Percentiles rank a stretch among this genome's conserved stretches.
These are phyloP conservation scores for Vultur gryphus DNA, from an alignment of 2,797 vertebrate genomes.

Conservation along the genomic window DNA sequence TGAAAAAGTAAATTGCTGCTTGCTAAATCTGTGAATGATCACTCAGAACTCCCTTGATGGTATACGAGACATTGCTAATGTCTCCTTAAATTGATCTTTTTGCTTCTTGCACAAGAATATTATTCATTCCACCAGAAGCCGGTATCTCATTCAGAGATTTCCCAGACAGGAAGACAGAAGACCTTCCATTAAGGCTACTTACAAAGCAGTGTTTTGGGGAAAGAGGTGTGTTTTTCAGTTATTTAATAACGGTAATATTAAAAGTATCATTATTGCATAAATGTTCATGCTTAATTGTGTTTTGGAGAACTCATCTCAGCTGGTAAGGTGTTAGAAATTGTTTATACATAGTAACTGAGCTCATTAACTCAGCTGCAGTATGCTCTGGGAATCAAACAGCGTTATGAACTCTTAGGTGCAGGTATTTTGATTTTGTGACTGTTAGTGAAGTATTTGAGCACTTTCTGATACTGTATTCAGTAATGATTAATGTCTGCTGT, in stretches of 20 bases:
- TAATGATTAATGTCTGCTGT: neutral
- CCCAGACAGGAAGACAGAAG: neutral
- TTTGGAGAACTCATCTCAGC: neutral
- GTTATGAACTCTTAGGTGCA: neutral
- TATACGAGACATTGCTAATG: neutral
- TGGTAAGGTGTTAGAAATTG: neutral
- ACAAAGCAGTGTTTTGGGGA: neutral
- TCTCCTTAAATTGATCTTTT: conserved; percentile 5
- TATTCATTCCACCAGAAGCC: neutral
- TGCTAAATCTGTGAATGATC: neutral
- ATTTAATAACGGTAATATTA: neutral
- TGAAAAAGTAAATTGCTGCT: neutral
- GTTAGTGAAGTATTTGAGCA: neutral
- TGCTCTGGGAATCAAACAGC: neutral
- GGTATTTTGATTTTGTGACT: neutral
- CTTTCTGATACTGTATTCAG: neutral
- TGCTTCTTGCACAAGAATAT: neutral
- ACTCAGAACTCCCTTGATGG: neutral
- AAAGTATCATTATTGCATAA: neutral
- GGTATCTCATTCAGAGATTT: neutral
- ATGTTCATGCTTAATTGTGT: neutral
- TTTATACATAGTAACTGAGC: neutral
- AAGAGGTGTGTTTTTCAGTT: neutral
- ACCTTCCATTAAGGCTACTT: neutral
- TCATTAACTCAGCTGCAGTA: neutral